phyloP scores from a whole-genome alignment of 2,888 invertebrate genomes.

The Eubasilissa splendida region DNA sequence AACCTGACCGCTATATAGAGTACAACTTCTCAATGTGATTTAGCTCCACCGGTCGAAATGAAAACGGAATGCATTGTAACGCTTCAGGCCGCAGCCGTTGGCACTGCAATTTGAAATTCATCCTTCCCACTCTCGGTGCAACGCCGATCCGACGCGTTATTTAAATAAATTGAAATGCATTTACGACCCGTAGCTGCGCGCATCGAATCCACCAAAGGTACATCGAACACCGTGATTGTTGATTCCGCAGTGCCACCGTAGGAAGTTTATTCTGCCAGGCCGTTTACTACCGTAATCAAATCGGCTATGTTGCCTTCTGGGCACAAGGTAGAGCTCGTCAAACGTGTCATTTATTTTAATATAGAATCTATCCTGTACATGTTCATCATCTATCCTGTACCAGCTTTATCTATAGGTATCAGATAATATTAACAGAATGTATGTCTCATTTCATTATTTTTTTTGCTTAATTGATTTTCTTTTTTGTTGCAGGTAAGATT shows the following conservation, averaged over 20 bases:
- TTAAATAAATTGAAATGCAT: conserved; percentile 58
- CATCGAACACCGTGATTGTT: conserved; percentile 51
- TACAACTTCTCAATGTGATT: conserved; percentile 42
- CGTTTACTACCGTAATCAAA: conserved; percentile 24
- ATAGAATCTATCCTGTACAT: no score
- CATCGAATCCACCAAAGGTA: conserved; percentile 38
- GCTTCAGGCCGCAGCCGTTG: conserved; percentile 31
- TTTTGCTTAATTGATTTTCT: background rate
- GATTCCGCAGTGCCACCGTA: conserved; percentile 42
- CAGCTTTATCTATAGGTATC: no score
- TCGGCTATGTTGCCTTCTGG: conserved; percentile 8
- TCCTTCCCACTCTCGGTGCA: conserved; percentile 44
- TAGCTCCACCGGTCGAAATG: conserved; percentile 42
- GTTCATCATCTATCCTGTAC: no score
- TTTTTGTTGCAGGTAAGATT: conserved; percentile 39
- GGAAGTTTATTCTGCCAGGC: conserved; percentile 27
- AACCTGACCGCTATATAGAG: conserved; percentile 13
- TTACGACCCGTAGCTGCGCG: conserved; percentile 48
- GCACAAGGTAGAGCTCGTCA: no score
- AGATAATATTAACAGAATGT: no score
- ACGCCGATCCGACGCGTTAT: conserved; percentile 54
- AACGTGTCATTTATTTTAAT: no score
- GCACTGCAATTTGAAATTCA: conserved; percentile 57
- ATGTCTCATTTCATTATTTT: no score
- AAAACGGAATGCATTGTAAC: conserved; percentile 38